Evolutionary conservation across 2,888 invertebrate genomes (phyloP), one percentile per base, ranked within the genome.

Genomic region (Dynastes tityus): DNA sequence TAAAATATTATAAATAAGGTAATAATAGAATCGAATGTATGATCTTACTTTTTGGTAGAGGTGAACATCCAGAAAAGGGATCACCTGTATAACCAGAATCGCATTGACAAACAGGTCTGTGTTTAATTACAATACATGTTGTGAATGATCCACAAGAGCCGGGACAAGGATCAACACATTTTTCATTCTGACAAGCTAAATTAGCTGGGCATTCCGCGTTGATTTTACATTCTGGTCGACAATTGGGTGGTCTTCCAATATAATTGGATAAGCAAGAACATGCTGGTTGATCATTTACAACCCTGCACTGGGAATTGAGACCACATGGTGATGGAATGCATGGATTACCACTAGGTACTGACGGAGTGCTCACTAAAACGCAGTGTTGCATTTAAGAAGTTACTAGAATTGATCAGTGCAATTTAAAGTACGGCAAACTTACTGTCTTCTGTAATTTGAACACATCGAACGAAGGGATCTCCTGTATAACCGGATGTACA

Each of bases 401-500:
- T 2, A 5, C 32, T 58, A 80, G 79, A 70, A 78, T 75, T 78
- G 75, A 80, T 78, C 80, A 4, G 13, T 11, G 13, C 5, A 74
- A 63, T 40, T 16, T 55, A 80, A 80, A 79, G 77, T 22, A 67
- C 74, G 22, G 27, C 53, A 53, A 32, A 27, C 79, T 79, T 79
- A 79, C 79, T 67, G 32, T 77, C 68, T 45, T 79, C 67, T 13
- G 55, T 4, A 45, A 61, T 49, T 71, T 49, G 91, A 81, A 88
- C 88, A 88, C 95, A 95, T 87, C 91, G 90, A 80, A 92, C 91
- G 86, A 95, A 95, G 64, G 96, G 95, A 92, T 96, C 95, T 79
- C 96, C 96, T 55, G 93, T 93, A 86, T 92, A 95, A 82, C 94
- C 94, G 82, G 92, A 90, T 79, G 94, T 92, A 86, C 97, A 97